A percentile compares a stretch with the other conserved stretches of the same genome.
Evolutionary conservation across 2,113 vertebrate species (phyloP).

Genomic region (Coturnix japonica): DNA sequence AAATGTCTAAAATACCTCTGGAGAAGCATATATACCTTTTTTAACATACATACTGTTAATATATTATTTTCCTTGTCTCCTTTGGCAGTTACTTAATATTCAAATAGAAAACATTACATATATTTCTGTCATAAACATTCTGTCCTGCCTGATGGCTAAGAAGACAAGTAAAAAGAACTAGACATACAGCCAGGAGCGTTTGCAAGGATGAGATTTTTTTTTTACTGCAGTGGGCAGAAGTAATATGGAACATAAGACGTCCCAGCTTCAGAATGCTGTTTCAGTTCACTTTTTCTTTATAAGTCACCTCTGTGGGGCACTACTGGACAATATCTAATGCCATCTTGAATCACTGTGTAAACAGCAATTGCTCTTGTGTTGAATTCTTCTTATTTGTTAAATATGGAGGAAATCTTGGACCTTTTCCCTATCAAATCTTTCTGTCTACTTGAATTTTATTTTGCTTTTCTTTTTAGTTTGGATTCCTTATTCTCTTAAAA

Average conservation of each 20-base stretch:
- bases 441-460: background rate
- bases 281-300: background rate
- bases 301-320: background rate
- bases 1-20: background rate
- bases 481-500: background rate
- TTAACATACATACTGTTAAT: background rate
- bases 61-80: background rate
- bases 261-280: background rate
- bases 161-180: background rate
- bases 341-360: background rate
- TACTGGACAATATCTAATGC: background rate
- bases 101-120: background rate
- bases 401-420: background rate
- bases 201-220: background rate
- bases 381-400: background rate
- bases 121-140: background rate
- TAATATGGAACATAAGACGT: background rate
- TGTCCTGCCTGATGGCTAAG: background rate
- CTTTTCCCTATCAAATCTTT: background rate
- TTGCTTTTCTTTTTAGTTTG: background rate
- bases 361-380: background rate
- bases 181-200: background rate
- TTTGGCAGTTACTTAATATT: background rate
- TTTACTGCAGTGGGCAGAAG: background rate
- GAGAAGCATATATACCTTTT: background rate